Percentiles rank a stretch among this genome's conserved stretches.
These are phyloP conservation scores for Linyphia triangularis DNA, from an alignment of 2,888 invertebrate species.

Conservation along the genomic window DNA sequence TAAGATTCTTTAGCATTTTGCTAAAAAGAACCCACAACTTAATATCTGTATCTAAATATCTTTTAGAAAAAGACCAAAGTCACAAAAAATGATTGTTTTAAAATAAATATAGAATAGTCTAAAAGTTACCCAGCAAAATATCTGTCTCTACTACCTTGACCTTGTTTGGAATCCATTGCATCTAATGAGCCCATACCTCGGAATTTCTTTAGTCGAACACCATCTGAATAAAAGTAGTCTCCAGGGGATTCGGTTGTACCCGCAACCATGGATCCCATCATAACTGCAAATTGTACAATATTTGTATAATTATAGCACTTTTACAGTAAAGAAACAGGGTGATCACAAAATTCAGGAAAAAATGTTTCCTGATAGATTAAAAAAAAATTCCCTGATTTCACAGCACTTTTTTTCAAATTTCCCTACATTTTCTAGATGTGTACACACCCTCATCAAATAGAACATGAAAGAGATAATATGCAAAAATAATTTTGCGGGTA, in stretches of 20 bases:
- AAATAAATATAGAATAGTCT: too few relatives aligned
- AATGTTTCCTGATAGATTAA: too few relatives aligned
- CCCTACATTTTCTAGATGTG: too few relatives aligned
- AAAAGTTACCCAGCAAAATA: slow-evolving; percentile 78
- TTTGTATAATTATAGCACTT: too few relatives aligned
- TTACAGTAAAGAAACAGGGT: too few relatives aligned
- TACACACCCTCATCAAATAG: too few relatives aligned
- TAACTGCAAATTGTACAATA: slow-evolving; percentile 88
- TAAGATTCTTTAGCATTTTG: background rate
- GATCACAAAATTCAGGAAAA: too few relatives aligned
- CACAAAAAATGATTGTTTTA: too few relatives aligned
- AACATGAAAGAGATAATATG: too few relatives aligned
- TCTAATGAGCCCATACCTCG: slow-evolving; percentile 99
- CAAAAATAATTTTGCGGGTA: too few relatives aligned
- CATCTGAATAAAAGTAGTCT: slow-evolving; percentile 99
- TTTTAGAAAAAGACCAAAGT: background rate
- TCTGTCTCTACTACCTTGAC: slow-evolving; percentile 77
- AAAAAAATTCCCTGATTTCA: too few relatives aligned
- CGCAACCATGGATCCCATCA: slow-evolving; percentile 99
- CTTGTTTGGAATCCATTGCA: slow-evolving; percentile 93
- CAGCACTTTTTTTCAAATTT: too few relatives aligned
- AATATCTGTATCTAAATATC: background rate
- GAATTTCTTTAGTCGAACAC: slow-evolving; percentile 98
- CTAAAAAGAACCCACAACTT: background rate
- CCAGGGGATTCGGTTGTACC: slow-evolving; percentile 99